These are phyloP conservation scores for Sarcophaga bullata DNA, from an alignment of 1,140 invertebrate species.

Conservation along the genomic window DNA sequence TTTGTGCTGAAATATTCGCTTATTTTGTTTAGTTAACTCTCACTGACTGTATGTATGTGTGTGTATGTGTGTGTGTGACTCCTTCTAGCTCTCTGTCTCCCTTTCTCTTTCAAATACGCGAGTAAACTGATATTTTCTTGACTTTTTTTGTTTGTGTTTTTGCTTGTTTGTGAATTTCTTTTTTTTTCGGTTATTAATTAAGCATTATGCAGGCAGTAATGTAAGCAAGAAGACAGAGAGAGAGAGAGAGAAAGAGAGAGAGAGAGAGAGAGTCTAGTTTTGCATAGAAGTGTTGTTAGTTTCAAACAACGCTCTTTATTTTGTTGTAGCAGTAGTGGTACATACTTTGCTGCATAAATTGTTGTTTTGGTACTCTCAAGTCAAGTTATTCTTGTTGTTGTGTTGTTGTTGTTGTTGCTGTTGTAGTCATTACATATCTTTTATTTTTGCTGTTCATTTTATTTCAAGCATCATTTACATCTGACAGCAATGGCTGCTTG, in stretches of 20 bases:
- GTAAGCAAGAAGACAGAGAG: neutral
- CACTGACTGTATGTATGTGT: too few relatives aligned
- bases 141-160: neutral
- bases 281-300: too few relatives aligned
- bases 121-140: neutral
- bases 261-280: too few relatives aligned
- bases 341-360: too few relatives aligned
- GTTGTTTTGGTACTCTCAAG: too few relatives aligned
- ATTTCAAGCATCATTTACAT: conserved; percentile 4
- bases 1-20: neutral
- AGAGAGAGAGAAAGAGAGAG: neutral
- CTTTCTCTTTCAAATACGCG: neutral
- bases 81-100: too few relatives aligned
- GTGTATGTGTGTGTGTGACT: neutral
- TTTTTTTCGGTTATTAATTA: conserved; percentile 33
- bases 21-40: too few relatives aligned
- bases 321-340: too few relatives aligned
- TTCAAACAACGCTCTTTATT: too few relatives aligned
- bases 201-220: conserved; percentile 27
- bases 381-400: too few relatives aligned
- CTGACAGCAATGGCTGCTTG: conserved; percentile 6
- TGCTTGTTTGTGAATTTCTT: neutral
- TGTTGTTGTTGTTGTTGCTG: too few relatives aligned
- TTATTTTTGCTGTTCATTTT: neutral
- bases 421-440: too few relatives aligned